Conservation (phyloP, 2,888 invertebrate genomes). For the Gastrophysa polygoni region DNA sequence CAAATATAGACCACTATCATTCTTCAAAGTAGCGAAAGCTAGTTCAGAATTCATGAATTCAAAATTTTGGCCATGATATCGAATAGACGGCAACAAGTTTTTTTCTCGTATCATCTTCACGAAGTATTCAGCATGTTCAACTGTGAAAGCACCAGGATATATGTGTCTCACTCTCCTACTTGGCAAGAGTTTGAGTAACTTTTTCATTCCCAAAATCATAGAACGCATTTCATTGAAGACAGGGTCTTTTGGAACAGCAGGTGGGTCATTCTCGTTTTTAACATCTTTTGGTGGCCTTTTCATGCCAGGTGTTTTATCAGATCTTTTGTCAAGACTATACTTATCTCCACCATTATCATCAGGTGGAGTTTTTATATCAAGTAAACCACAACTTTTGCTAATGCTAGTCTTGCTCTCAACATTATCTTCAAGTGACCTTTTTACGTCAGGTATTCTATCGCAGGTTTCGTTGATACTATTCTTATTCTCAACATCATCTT, state of each 20-base stretch:
- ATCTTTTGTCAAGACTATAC: no score
- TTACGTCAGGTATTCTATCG: no score
- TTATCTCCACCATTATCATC: no score
- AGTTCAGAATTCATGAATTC: conserved; percentile 21
- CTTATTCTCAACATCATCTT: no score
- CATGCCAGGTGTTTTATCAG: no score
- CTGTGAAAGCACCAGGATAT: conserved; percentile 26
- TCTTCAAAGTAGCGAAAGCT: conserved; percentile 23
- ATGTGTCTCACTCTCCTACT: conserved; percentile 17
- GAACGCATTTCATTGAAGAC: conserved; percentile 23
- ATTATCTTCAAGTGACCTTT: no score
- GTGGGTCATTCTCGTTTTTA: conserved; percentile 17
- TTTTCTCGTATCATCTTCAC: conserved; percentile 27
- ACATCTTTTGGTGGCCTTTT: not conserved
- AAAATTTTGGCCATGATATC: conserved; percentile 26
- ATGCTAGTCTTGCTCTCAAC: no score
- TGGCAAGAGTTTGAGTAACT: conserved; percentile 18
- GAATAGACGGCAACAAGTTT: conserved; percentile 19
- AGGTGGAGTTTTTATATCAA: no score
- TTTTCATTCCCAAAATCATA: conserved; percentile 25
- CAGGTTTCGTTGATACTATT: not conserved
- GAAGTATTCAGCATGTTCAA: conserved; percentile 28
- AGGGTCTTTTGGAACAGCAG: conserved; percentile 5
- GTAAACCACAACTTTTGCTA: no score
- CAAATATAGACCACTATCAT: conserved; percentile 21